Conservation (phyloP, 2,888 invertebrate genomes). For the Drymonia ruficornis region DNA sequence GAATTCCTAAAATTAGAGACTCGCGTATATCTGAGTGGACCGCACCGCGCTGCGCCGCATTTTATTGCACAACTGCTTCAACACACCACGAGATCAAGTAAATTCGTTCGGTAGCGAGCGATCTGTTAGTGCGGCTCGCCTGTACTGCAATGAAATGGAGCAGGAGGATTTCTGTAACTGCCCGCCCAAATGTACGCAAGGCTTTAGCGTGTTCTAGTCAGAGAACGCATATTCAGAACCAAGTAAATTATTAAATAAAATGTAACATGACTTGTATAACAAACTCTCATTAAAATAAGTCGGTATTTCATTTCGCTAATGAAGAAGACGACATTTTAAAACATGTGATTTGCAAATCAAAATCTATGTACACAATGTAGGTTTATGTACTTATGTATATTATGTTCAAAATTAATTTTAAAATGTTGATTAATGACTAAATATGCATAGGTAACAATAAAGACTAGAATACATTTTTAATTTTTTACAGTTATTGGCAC, state of each 20-base stretch:
- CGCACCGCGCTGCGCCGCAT: too few relatives aligned
- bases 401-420: constrained; percentile 75
- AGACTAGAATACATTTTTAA: constrained; percentile 85
- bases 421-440: constrained; percentile 82
- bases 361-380: constrained; percentile 71
- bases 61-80: too few relatives aligned
- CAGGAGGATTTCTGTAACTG: too few relatives aligned
- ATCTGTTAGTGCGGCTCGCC: too few relatives aligned
- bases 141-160: too few relatives aligned
- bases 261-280: constrained; percentile 52
- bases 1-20: background rate
- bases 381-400: constrained; percentile 58
- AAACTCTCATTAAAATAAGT: constrained; percentile 44
- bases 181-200: too few relatives aligned
- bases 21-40: too few relatives aligned
- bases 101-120: too few relatives aligned
- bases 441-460: constrained; percentile 82
- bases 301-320: constrained; percentile 40
- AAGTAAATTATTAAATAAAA: constrained; percentile 43
- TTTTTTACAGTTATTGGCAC: constrained; percentile 84
- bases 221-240: constrained; percentile 44
- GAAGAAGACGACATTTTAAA: constrained; percentile 60
- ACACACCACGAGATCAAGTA: too few relatives aligned
- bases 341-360: constrained; percentile 74
- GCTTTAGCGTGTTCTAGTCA: constrained; percentile 20